These are phyloP conservation scores for Drosophila nigrodunni DNA, from an alignment of 1,140 invertebrate species.

Conservation along the genomic window DNA sequence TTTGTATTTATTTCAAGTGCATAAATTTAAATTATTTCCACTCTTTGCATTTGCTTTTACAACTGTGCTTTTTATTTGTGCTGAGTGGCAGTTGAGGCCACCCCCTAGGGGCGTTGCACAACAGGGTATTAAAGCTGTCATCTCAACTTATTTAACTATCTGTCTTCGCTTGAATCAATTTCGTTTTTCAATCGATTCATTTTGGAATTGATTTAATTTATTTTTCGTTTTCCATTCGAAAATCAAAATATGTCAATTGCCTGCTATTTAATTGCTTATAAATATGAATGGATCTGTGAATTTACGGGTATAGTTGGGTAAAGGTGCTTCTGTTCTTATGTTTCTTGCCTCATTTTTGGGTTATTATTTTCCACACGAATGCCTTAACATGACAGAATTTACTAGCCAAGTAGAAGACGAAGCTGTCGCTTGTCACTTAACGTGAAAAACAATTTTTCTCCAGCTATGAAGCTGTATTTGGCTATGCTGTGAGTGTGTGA, in stretches of 20 bases:
- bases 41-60: constrained; percentile 57
- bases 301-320: background rate
- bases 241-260: constrained; percentile 4
- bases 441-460: constrained; percentile 81
- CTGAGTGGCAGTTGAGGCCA: constrained; percentile 27
- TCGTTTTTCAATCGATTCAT: constrained; percentile 7
- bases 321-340: constrained; percentile 6
- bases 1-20: constrained; percentile 38
- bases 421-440: constrained; percentile 76
- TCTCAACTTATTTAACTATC: background rate
- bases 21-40: constrained; percentile 79
- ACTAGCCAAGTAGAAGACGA: constrained; percentile 47
- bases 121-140: constrained; percentile 16
- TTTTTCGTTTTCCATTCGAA: constrained; percentile 4
- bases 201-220: background rate
- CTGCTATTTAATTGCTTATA: constrained; percentile 29
- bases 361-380: constrained; percentile 77
- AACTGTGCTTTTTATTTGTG: constrained; percentile 41
- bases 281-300: constrained; percentile 15
- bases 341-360: constrained; percentile 17
- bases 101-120: background rate
- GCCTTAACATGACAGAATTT: constrained; percentile 62
- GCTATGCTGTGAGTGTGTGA: background rate
- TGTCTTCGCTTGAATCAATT: background rate
- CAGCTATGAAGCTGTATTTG: constrained; percentile 45